These are phyloP conservation scores for Podocnemis expansa DNA, from an alignment of 2,113 vertebrate species.

Conservation along the genomic window DNA sequence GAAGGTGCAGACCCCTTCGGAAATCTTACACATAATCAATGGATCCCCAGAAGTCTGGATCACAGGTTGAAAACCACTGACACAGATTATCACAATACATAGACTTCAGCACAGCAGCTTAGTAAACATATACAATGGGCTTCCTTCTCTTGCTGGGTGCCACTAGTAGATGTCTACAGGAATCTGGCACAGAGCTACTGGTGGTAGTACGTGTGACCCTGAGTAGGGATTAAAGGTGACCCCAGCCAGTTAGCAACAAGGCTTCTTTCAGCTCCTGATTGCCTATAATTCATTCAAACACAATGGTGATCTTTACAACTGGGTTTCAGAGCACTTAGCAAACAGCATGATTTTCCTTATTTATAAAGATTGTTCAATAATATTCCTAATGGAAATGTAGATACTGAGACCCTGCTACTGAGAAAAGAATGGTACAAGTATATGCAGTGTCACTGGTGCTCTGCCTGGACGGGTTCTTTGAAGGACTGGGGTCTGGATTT, in stretches of 20 bases:
- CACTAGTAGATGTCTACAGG: constrained; percentile 35
- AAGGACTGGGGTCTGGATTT: neutral
- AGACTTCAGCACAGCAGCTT: constrained; percentile 16
- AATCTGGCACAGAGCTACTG: constrained; percentile 17
- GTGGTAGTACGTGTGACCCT: neutral
- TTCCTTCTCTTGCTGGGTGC: constrained; percentile 14
- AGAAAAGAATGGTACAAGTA: too few relatives aligned
- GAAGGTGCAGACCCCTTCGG: too few relatives aligned
- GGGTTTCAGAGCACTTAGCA: neutral
- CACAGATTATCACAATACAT: constrained; percentile 45
- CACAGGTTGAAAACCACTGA: too few relatives aligned
- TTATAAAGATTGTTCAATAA: neutral
- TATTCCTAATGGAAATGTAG: neutral
- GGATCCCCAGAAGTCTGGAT: too few relatives aligned
- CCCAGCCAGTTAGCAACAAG: neutral
- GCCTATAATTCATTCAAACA: neutral
- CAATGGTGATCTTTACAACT: neutral
- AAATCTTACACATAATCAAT: too few relatives aligned
- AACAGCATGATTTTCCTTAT: neutral
- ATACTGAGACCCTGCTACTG: too few relatives aligned
- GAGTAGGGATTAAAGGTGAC: neutral
- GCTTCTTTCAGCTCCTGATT: neutral
- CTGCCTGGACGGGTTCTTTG: neutral
- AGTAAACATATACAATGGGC: neutral
- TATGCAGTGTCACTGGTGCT: too few relatives aligned